Conservation (phyloP, 2,888 invertebrate genomes). For the Anoncus sp. region DNA sequence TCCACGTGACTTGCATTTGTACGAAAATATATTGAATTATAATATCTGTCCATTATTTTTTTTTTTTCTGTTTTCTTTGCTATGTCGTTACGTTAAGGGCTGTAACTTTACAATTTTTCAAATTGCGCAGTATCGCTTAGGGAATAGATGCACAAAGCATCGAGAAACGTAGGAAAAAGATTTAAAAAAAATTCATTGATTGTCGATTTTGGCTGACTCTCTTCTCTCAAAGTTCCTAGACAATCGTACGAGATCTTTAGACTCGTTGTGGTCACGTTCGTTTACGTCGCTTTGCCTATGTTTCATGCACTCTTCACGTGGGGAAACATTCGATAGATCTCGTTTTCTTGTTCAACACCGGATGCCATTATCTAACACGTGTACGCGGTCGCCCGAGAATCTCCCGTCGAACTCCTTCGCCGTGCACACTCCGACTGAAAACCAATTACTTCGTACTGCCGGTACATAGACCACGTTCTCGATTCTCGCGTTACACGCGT, state of each 20-base stretch:
- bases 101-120: no score
- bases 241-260: slow-evolving; percentile 52
- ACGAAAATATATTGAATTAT: no score
- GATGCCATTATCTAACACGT: slow-evolving; percentile 9
- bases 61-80: no score
- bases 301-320: not conserved
- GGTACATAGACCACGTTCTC: slow-evolving; percentile 71
- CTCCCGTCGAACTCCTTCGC: slow-evolving; percentile 25
- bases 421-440: slow-evolving; percentile 63
- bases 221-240: no score
- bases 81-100: no score
- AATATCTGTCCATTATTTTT: no score
- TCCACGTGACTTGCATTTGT: no score
- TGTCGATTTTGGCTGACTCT: no score
- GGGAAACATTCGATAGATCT: slow-evolving; percentile 39
- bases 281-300: not conserved
- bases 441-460: slow-evolving; percentile 61
- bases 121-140: no score
- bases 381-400: slow-evolving; percentile 18
- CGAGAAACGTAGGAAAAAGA: no score
- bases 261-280: slow-evolving; percentile 21
- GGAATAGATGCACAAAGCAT: no score
- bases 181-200: no score
- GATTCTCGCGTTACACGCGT: slow-evolving; percentile 32
- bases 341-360: slow-evolving; percentile 27